Percentiles rank a stretch among this genome's conserved stretches.
These are phyloP conservation scores for Trachemys scripta DNA, from an alignment of 2,113 vertebrate genomes.

Conservation along the genomic window DNA sequence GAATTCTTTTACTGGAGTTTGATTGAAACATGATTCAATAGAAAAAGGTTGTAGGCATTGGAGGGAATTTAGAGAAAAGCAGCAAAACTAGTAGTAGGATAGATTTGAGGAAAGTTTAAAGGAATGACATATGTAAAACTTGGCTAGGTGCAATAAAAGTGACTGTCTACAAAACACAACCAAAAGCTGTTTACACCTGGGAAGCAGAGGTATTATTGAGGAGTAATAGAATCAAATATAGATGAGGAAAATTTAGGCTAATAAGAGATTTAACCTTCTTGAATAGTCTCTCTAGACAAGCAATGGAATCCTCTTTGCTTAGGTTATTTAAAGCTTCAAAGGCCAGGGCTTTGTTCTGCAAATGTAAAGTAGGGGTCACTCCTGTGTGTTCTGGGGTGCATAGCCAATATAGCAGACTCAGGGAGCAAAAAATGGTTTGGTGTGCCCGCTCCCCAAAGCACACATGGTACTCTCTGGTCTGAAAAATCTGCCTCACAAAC, in stretches of 20 bases:
- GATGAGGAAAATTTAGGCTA: background rate
- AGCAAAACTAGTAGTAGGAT: background rate
- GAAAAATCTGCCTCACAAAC: background rate
- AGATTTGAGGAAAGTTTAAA: background rate
- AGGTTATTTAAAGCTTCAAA: background rate
- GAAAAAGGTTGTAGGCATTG: background rate
- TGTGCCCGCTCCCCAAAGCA: background rate
- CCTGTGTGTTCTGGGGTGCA: too few relatives aligned
- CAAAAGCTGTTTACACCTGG: background rate
- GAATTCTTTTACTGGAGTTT: background rate
- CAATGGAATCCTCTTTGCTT: background rate
- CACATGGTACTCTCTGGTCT: background rate
- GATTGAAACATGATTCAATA: background rate
- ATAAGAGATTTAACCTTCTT: background rate
- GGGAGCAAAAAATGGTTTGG: too few relatives aligned
- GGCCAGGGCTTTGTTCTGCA: background rate
- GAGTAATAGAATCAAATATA: background rate
- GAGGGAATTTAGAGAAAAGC: slow-evolving; percentile 14
- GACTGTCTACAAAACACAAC: background rate
- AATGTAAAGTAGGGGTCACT: too few relatives aligned
- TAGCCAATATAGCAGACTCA: too few relatives aligned
- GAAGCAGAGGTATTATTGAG: background rate
- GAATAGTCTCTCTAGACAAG: background rate
- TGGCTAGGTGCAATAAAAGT: background rate
- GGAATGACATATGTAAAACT: background rate